Evolutionary conservation across 1,140 invertebrate species (phyloP).

Genomic region (Philopotamus ludificatus): DNA sequence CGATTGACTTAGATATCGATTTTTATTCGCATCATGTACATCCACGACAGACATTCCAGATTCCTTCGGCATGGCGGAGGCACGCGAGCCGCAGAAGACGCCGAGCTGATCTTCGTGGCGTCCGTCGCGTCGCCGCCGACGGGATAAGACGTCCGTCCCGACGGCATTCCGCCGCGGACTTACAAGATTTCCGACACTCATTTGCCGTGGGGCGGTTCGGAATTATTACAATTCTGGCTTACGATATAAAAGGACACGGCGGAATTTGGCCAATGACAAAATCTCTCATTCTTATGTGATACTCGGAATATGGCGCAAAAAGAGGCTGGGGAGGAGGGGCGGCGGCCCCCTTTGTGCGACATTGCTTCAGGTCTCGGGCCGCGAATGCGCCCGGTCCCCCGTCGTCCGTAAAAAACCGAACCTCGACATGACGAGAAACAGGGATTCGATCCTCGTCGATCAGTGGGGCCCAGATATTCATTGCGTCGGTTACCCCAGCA

Average conservation of each 20-base stretch:
- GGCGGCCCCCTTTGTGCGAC: conserved; percentile 56
- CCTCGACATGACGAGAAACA: neutral
- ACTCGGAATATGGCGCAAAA: conserved; percentile 36
- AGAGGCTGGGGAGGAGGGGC: conserved; percentile 51
- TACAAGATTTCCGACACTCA: conserved; percentile 40
- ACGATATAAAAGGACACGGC: conserved; percentile 54
- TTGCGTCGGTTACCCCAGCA: neutral
- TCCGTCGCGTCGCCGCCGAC: too few relatives aligned
- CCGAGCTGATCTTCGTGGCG: too few relatives aligned
- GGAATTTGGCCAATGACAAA: conserved; percentile 55
- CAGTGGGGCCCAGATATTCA: conserved; percentile 1
- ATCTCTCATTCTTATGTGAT: conserved; percentile 48
- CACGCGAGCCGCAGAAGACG: too few relatives aligned
- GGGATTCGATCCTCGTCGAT: neutral
- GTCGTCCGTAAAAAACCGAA: neutral
- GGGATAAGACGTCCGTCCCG: conserved; percentile 1
- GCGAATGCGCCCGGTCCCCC: conserved; percentile 32
- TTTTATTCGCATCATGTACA: too few relatives aligned
- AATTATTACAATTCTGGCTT: conserved; percentile 47
- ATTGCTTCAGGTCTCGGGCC: conserved; percentile 55
- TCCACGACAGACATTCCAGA: too few relatives aligned
- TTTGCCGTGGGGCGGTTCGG: conserved; percentile 19
- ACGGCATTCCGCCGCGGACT: conserved; percentile 36
- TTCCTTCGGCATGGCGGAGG: too few relatives aligned
- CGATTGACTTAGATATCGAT: too few relatives aligned